These are phyloP conservation scores for Aurelia sp. DNA, from an alignment of 30 jellyfish, hydroid and myxozoan species.

Conservation along the genomic window DNA sequence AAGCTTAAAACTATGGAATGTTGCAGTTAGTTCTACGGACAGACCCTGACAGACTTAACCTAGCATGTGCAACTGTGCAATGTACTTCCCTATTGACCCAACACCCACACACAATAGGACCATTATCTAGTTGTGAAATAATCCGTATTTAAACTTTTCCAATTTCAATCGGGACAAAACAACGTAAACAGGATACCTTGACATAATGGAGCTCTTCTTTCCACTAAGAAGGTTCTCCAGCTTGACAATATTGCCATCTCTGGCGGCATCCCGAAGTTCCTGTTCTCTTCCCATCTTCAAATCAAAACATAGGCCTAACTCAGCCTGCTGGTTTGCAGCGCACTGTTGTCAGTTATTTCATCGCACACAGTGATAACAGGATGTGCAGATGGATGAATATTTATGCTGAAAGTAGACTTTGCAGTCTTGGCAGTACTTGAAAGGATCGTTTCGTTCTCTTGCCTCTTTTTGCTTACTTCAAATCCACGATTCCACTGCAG, in stretches of 20 bases:
- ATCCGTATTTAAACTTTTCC: too few species aligned
- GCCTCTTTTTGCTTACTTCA: too few species aligned
- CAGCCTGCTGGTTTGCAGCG: not conserved
- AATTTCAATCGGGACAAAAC: too few species aligned
- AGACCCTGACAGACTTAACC: not conserved
- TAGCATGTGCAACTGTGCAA: not conserved
- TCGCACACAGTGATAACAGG: not conserved
- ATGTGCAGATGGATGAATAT: too few species aligned
- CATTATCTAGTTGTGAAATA: too few species aligned
- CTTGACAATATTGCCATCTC: conserved; percentile 77
- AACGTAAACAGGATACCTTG: conserved; percentile 23
- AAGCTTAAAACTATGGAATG: too few species aligned
- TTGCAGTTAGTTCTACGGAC: not conserved
- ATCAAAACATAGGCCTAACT: not conserved
- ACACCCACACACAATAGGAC: too few species aligned
- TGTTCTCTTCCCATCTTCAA: conserved; percentile 82
- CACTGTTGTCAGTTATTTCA: not conserved
- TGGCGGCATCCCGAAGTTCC: conserved; percentile 87
- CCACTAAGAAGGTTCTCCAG: conserved; percentile 74
- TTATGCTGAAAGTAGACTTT: too few species aligned
- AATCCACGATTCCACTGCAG: too few species aligned
- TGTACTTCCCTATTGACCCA: too few species aligned
- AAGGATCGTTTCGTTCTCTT: too few species aligned
- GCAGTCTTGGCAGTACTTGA: too few species aligned
- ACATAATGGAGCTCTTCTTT: conserved; percentile 50